Conservation (phyloP, 2,113 vertebrate genomes). For the Pachypanchax playfairii region DNA sequence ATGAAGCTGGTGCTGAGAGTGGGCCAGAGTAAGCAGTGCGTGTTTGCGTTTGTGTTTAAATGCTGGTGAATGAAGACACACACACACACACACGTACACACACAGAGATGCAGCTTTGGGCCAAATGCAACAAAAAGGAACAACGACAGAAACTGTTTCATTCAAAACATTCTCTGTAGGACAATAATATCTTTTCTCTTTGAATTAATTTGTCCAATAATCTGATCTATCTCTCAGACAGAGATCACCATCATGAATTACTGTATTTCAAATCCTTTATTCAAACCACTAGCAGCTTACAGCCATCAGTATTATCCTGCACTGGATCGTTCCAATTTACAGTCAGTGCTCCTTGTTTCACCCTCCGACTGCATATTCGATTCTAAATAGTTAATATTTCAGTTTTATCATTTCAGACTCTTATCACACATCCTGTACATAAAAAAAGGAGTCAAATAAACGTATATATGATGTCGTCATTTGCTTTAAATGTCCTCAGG, state of each 20-base stretch:
- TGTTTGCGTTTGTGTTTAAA: conserved; percentile 11
- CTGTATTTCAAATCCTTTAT: conserved; percentile 52
- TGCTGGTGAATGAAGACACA: not conserved
- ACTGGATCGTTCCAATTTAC: conserved; percentile 41
- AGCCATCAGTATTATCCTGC: conserved; percentile 47
- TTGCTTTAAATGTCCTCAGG: not conserved
- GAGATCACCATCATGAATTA: conserved; percentile 46
- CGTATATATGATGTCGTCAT: not conserved
- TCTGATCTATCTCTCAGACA: conserved; percentile 46
- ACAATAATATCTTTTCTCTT: conserved; percentile 27
- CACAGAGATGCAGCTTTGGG: not conserved
- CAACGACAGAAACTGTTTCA: conserved; percentile 6
- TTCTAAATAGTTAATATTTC: conserved; percentile 21
- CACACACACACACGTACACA: not conserved
- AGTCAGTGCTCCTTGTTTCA: conserved; percentile 27
- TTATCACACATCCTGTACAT: not conserved
- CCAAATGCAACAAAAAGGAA: conserved; percentile 5
- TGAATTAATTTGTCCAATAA: conserved; percentile 45
- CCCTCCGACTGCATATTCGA: conserved; percentile 12
- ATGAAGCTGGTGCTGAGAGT: conserved; percentile 99
- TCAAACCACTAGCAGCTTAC: conserved; percentile 61
- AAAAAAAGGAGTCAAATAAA: conserved; percentile 8
- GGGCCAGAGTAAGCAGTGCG: conserved; percentile 90
- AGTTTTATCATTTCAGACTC: not conserved
- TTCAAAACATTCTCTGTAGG: not conserved